phyloP scores from a whole-genome alignment of 2,113 vertebrate genomes.

The Colossoma macropomum region DNA sequence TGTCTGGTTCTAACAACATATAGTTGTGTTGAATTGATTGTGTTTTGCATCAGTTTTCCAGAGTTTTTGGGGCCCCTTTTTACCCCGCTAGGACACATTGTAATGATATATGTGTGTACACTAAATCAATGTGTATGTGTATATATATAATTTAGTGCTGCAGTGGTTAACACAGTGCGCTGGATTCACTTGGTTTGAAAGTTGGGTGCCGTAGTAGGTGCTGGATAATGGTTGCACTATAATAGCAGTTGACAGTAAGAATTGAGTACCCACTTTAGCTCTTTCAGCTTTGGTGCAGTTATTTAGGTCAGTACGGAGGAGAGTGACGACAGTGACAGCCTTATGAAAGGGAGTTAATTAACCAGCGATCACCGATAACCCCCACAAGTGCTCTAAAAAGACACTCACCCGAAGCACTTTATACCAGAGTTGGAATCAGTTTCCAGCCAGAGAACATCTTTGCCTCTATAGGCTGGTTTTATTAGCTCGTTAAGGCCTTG shows the following conservation, averaged over 20 bases:
- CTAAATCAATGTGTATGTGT: too few relatives aligned
- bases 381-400: slow-evolving; percentile 2
- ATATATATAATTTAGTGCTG: background rate
- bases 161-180: background rate
- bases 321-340: slow-evolving; percentile 30
- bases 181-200: background rate
- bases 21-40: too few relatives aligned
- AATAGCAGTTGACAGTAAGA: slow-evolving; percentile 25
- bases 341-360: slow-evolving; percentile 51
- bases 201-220: background rate
- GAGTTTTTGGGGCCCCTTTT: too few relatives aligned
- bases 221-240: background rate
- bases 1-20: too few relatives aligned
- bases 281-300: slow-evolving; percentile 8
- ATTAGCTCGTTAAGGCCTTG: background rate
- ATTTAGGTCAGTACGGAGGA: slow-evolving; percentile 47
- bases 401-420: background rate
- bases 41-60: too few relatives aligned
- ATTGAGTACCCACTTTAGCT: background rate
- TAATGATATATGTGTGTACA: too few relatives aligned
- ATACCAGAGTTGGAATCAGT: slow-evolving; percentile 5
- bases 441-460: slow-evolving; percentile 5
- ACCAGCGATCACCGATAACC: slow-evolving; percentile 37
- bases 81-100: too few relatives aligned
- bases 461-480: background rate